A percentile compares a stretch with the other conserved stretches of the same genome.
Conservation (phyloP, 2,113 vertebrate species). For the Ptilorrhoa leucosticta region DNA sequence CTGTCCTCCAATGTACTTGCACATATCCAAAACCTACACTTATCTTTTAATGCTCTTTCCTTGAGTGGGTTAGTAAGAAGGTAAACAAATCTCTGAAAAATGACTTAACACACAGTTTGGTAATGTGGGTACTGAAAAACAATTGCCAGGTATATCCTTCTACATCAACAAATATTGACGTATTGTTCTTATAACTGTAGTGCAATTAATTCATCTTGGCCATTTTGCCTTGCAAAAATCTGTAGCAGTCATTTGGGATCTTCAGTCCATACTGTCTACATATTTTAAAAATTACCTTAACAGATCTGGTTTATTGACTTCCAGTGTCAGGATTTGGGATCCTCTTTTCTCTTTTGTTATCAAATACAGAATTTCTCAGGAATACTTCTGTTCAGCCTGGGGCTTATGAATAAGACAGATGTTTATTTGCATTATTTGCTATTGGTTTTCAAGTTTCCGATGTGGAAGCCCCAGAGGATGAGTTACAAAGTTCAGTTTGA, state of each 20-base stretch:
- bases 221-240: neutral
- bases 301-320: neutral
- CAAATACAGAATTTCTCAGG: neutral
- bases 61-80: neutral
- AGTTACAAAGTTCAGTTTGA: neutral
- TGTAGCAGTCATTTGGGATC: neutral
- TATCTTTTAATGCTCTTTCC: neutral
- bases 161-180: neutral
- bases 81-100: neutral
- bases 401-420: neutral
- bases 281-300: neutral
- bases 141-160: neutral
- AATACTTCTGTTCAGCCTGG: neutral
- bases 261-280: neutral
- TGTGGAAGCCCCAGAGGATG: neutral
- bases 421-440: neutral
- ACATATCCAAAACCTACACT: neutral
- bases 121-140: neutral
- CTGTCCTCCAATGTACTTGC: neutral
- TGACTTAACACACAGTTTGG: neutral
- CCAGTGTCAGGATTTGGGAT: fast-evolving
- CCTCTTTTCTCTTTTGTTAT: neutral
- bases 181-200: neutral
- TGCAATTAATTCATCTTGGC: neutral
- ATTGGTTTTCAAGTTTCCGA: neutral